phyloP scores from a whole-genome alignment of 1,140 invertebrate genomes.

The Lucilia cuprina region DNA sequence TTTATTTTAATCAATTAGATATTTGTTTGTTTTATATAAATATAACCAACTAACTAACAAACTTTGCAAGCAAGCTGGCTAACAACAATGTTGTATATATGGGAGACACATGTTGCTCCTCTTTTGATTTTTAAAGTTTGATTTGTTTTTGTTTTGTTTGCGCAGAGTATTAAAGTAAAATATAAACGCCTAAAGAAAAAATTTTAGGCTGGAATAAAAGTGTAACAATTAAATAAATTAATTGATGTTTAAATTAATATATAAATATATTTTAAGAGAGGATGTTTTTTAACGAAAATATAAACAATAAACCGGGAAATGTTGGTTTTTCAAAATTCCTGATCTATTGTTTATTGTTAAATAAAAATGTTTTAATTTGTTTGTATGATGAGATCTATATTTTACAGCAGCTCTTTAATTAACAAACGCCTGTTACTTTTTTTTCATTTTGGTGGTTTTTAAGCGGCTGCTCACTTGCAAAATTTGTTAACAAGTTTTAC shows the following conservation, averaged over 20 bases:
- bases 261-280: too few species aligned
- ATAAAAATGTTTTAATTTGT: background rate
- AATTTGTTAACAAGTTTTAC: conserved; percentile 33
- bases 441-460: too few species aligned
- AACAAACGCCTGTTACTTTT: background rate
- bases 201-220: conserved; percentile 19
- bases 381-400: conserved; percentile 16
- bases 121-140: background rate
- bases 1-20: background rate
- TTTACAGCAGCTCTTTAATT: background rate
- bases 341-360: background rate
- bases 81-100: background rate
- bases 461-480: conserved; percentile 22
- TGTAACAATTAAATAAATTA: background rate
- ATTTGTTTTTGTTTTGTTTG: background rate
- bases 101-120: background rate
- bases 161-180: background rate
- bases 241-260: too few species aligned
- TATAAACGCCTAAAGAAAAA: conserved; percentile 7
- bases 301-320: background rate
- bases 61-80: conserved; percentile 28
- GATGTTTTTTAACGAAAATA: background rate
- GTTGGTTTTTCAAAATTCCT: background rate
- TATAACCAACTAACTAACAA: conserved; percentile 30
- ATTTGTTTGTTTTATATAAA: background rate